These are phyloP conservation scores for Cydia strobilella DNA, from an alignment of 1,140 invertebrate genomes.

Conservation along the genomic window DNA sequence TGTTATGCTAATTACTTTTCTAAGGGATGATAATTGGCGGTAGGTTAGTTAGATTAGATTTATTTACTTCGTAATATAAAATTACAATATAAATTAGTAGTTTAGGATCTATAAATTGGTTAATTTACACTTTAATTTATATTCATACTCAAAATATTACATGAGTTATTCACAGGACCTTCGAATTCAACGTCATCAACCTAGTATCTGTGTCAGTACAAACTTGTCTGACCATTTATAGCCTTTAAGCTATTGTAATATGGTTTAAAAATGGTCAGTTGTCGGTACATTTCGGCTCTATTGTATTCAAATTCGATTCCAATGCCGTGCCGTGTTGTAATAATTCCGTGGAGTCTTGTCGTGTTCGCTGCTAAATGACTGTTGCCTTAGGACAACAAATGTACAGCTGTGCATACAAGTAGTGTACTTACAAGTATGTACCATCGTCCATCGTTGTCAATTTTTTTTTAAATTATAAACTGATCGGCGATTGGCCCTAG, in stretches of 20 bases:
- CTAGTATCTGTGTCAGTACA: slow-evolving; percentile 1
- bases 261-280: no score
- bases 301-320: slow-evolving; percentile 24
- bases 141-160: neutral
- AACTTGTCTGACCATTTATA: no score
- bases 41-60: no score
- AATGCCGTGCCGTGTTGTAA: slow-evolving; percentile 7
- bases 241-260: neutral
- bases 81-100: no score
- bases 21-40: neutral
- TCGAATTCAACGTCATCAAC: neutral
- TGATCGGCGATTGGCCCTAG: no score
- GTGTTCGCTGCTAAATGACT: neutral
- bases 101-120: no score
- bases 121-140: neutral
- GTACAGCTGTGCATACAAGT: no score
- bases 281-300: slow-evolving; percentile 1
- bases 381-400: neutral
- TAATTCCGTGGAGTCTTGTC: neutral
- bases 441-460: no score
- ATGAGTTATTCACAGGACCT: neutral
- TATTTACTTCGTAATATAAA: no score
- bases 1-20: neutral
- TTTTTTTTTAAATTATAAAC: no score
- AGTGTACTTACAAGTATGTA: no score